Conservation (phyloP, 1,140 invertebrate species). For the Glomeris maerens region DNA sequence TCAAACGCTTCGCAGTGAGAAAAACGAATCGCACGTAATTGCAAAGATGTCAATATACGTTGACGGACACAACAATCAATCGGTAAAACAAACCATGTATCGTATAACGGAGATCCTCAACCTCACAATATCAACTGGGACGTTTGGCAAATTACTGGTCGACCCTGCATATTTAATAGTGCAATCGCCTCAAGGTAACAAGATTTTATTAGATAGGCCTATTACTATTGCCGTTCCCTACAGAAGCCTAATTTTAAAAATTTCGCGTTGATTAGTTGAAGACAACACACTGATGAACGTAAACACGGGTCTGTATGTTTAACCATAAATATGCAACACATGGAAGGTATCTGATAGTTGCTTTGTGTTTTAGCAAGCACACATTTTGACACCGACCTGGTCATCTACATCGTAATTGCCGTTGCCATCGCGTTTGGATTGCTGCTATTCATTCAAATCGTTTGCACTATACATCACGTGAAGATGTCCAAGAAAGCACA, state of each 20-base stretch:
- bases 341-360: too few species aligned
- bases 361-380: too few species aligned
- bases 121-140: slow-evolving; percentile 51
- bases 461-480: slow-evolving; percentile 53
- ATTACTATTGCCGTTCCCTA: too few species aligned
- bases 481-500: background rate
- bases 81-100: slow-evolving; percentile 19
- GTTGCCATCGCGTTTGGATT: slow-evolving; percentile 62
- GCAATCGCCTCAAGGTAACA: slow-evolving; percentile 5
- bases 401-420: slow-evolving; percentile 56
- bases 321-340: too few species aligned
- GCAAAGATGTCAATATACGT: slow-evolving; percentile 49
- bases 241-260: too few species aligned
- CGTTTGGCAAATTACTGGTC: slow-evolving; percentile 56
- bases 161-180: slow-evolving; percentile 37
- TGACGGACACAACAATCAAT: slow-evolving; percentile 44
- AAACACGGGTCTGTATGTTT: too few species aligned
- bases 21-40: slow-evolving; percentile 31
- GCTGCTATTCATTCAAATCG: slow-evolving; percentile 64
- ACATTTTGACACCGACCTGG: background rate
- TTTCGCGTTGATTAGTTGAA: too few species aligned
- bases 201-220: too few species aligned
- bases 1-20: slow-evolving; percentile 8
- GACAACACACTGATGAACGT: too few species aligned
- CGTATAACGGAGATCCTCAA: slow-evolving; percentile 39